phyloP scores from a whole-genome alignment of 64 coral and sea anemone genomes.

The Pocillopora damicornis region DNA sequence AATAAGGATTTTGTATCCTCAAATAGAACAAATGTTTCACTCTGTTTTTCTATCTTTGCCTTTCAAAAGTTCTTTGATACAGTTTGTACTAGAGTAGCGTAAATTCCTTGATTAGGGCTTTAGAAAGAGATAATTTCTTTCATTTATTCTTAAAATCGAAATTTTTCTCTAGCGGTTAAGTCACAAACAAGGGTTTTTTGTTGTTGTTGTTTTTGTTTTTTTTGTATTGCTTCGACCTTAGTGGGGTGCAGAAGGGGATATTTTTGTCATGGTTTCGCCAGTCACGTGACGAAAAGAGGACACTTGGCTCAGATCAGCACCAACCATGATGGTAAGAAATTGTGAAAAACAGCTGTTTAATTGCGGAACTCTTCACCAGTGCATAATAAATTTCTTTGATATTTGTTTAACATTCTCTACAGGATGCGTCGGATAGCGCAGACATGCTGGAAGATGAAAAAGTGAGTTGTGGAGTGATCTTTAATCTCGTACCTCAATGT shows the following conservation, averaged over 20 bases:
- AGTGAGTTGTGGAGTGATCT: conserved; percentile 32
- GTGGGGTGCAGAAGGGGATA: neutral
- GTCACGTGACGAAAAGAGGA: conserved; percentile 69
- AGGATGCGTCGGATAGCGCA: conserved; percentile 84
- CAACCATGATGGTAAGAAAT: conserved; percentile 93
- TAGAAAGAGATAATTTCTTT: too few relatives aligned
- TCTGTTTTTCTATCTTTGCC: too few relatives aligned
- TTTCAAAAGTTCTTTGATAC: too few relatives aligned
- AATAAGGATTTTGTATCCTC: too few relatives aligned
- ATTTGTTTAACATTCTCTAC: neutral
- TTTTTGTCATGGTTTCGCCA: neutral
- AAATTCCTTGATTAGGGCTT: too few relatives aligned
- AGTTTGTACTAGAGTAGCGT: too few relatives aligned
- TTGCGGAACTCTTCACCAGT: neutral
- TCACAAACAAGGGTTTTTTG: too few relatives aligned
- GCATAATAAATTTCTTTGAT: neutral
- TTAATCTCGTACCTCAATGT: neutral
- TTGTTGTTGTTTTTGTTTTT: too few relatives aligned
- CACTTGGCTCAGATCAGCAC: neutral
- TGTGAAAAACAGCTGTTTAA: conserved; percentile 23
- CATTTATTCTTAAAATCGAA: too few relatives aligned
- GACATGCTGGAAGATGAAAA: conserved; percentile 91
- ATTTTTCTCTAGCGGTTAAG: too few relatives aligned
- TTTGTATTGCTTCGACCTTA: neutral
- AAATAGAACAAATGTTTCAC: too few relatives aligned